A percentile compares a stretch with the other conserved stretches of the same genome.
Evolutionary conservation across 2,113 vertebrate species (phyloP).

Genomic region (Herpailurus yagouaroundi): DNA sequence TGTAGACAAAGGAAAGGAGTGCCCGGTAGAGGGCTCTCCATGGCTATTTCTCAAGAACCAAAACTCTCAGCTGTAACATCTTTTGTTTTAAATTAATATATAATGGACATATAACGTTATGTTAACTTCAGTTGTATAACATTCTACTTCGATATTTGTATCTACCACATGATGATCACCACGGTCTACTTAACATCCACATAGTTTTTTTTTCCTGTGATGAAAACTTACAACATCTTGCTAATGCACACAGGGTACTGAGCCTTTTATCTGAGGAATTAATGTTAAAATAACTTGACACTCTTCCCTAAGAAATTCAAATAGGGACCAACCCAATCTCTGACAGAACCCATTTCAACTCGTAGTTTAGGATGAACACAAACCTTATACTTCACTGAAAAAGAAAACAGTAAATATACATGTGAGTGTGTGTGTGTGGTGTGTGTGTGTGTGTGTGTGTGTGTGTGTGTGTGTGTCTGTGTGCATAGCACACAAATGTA

Average conservation of each 20-base stretch:
- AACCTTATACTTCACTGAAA: neutral
- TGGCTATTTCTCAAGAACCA: neutral
- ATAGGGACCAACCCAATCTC: neutral
- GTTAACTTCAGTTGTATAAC: neutral
- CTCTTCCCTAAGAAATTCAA: neutral
- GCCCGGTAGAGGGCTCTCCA: neutral
- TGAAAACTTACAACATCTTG: neutral
- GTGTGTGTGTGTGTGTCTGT: no score
- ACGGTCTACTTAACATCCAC: neutral
- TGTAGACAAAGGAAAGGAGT: neutral
- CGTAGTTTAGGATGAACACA: neutral
- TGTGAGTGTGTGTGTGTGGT: neutral
- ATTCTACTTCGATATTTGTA: neutral
- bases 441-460: neutral
- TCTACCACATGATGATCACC: neutral
- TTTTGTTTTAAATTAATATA: neutral
- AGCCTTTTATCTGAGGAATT: neutral
- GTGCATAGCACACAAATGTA: neutral
- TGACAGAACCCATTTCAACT: neutral
- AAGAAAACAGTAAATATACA: neutral
- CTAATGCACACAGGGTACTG: neutral
- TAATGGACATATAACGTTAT: neutral
- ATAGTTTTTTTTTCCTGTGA: neutral
- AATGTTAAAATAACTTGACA: neutral
- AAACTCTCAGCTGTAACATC: neutral